phyloP scores from a whole-genome alignment of 2,797 vertebrate species.

The Alfaro cultratus region DNA sequence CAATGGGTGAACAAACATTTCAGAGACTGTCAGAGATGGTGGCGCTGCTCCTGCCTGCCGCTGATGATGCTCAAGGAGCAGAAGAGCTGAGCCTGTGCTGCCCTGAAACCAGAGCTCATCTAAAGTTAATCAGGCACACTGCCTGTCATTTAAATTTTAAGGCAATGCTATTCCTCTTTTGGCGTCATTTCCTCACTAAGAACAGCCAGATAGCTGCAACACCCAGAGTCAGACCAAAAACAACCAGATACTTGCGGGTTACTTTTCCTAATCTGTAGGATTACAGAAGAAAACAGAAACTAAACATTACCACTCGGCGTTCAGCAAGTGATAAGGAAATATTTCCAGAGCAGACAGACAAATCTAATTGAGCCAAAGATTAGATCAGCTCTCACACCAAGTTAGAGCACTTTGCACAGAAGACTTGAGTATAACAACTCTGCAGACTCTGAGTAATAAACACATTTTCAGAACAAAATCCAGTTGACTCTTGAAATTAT shows the following conservation, averaged over 20 bases:
- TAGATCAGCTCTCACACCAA: not conserved
- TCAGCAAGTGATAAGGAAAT: slow-evolving; percentile 3
- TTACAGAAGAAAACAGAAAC: not conserved
- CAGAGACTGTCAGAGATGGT: slow-evolving; percentile 11
- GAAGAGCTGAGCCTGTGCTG: slow-evolving; percentile 1
- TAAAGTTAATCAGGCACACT: slow-evolving; percentile 60
- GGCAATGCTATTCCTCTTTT: slow-evolving; percentile 17
- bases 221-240: not conserved
- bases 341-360: slow-evolving; percentile 1
- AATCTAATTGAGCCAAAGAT: not conserved
- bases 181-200: slow-evolving; percentile 15
- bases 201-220: slow-evolving; percentile 11
- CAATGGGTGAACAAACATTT: slow-evolving; percentile 39
- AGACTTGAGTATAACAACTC: not conserved
- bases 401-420: not conserved
- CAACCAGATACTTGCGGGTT: not conserved
- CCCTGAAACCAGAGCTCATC: slow-evolving; percentile 60
- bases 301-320: not conserved
- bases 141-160: slow-evolving; percentile 64
- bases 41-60: slow-evolving; percentile 2
- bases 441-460: not conserved
- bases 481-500: not conserved
- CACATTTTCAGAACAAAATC: too few relatives aligned
- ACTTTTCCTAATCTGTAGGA: not conserved
- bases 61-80: slow-evolving; percentile 6